These are phyloP conservation scores for Bombus turneri DNA, from an alignment of 1,140 invertebrate genomes.

Conservation along the genomic window DNA sequence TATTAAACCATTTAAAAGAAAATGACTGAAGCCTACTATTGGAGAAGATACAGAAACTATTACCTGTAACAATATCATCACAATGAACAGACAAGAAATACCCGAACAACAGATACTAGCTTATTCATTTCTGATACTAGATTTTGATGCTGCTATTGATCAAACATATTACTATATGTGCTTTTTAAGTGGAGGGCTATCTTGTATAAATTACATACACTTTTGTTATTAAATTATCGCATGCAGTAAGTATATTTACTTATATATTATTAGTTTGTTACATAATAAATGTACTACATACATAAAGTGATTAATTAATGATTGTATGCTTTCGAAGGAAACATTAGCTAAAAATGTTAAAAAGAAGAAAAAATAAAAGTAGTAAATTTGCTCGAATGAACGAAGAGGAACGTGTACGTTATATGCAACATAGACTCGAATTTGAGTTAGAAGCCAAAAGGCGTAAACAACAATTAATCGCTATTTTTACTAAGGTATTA, in stretches of 20 bases:
- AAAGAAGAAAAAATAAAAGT: slow-evolving; percentile 48
- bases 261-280: neutral
- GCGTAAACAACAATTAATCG: slow-evolving; percentile 89
- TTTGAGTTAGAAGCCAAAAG: slow-evolving; percentile 89
- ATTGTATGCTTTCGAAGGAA: neutral
- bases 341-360: slow-evolving; percentile 49
- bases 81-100: neutral
- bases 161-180: neutral
- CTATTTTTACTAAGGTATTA: slow-evolving; percentile 89
- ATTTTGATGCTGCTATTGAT: neutral
- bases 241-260: neutral
- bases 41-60: neutral
- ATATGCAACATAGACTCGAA: slow-evolving; percentile 90
- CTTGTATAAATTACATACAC: neutral
- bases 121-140: neutral
- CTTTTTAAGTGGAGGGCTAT: neutral
- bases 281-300: neutral
- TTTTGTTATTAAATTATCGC: neutral
- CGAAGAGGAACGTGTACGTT: slow-evolving; percentile 89
- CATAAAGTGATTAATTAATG: neutral
- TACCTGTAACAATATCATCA: neutral
- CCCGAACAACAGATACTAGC: neutral
- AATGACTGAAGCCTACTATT: neutral
- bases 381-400: slow-evolving; percentile 88
- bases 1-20: neutral